A percentile compares a stretch with the other conserved stretches of the same genome.
These are phyloP conservation scores for Sus scrofa DNA, from an alignment of 2,113 vertebrate species.

Conservation along the genomic window T2T-Sscrofa CM000826.6:125702001-125702500, in stretches of 20 bases:
- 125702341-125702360: neutral
- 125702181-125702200: slow-evolving; percentile 44
- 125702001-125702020: slow-evolving; percentile 57
- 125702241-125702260: neutral
- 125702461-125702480: neutral
- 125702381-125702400: neutral
- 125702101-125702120: neutral
- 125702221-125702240: slow-evolving; percentile 37
- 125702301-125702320: neutral
- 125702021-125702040: neutral
- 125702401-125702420: neutral
- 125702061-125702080: neutral
- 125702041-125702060: neutral
- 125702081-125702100: neutral
- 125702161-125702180: slow-evolving; percentile 56
- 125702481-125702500: neutral
- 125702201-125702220: neutral
- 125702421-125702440: neutral
- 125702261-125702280: neutral
- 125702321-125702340: neutral
- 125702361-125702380: neutral
- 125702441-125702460: neutral
- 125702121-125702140: slow-evolving; percentile 3
- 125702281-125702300: neutral
- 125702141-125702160: slow-evolving; percentile 44